Evolutionary conservation across 2,888 invertebrate species (phyloP), one percentile per base, ranked within the genome.

Genomic region (Marasmarcha lunaedactyla): DNA sequence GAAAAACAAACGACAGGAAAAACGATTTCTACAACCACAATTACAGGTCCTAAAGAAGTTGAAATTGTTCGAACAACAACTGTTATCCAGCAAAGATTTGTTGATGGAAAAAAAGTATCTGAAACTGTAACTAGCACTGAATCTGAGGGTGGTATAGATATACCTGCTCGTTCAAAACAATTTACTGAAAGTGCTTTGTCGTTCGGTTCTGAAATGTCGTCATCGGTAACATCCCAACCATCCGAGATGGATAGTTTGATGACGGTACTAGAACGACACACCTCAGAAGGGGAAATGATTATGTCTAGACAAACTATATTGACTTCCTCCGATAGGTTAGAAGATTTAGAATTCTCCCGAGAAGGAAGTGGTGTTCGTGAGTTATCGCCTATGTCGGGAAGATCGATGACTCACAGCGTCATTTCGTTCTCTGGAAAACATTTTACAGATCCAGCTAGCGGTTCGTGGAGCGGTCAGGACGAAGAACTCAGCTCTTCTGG

Each of bases 401-500:
- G 68, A 64, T 84, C 84, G 59, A 50, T 78, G 38, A 73, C 79
- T 67, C 84, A 84, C 46, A 81, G 83, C 46, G 63, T 78, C 47
- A 67, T 71, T 41, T 76, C 76, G 26, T 63, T 72, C 45, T 76
- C 78, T 47, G 79, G 84, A 59, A 84, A 84, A 84, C 78, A 72
- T 52, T 78, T 84, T 69, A 79, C 84, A 84, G 84, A 84, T 79
- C 84, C 84, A 44, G 84, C 84, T 15, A 85, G 84, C 57, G 84
- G 84, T 10, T 85, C 84, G 0, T 85, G 84, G 84, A 85, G 84
- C 46, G 84, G 84, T 20, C 84, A 84, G 44, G 84, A 85, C 39
- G 84, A 85, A 46, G 84, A 84, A 50, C 54, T 85, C 41, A 84
- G 84, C 51, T 85, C 84, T 1, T 84, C 84, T 15, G 84, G 84